phyloP scores from a whole-genome alignment of 2,113 vertebrate species.

The Tupaia tana region DNA sequence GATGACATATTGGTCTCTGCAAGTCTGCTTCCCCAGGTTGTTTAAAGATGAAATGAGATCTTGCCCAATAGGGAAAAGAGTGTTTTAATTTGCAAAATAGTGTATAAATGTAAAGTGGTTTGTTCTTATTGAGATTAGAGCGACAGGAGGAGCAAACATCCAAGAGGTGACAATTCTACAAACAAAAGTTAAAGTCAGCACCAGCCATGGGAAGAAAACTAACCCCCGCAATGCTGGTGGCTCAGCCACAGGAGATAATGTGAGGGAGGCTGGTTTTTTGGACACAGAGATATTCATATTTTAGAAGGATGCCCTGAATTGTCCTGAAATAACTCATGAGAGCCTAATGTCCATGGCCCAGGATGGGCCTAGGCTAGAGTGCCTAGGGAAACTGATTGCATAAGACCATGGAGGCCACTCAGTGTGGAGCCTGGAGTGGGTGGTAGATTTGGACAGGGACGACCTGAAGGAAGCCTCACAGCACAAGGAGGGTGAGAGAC shows the following conservation, averaged over 20 bases:
- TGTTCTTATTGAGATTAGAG: not conserved
- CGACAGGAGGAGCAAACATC: not conserved
- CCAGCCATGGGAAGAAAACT: not conserved
- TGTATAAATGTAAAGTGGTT: not conserved
- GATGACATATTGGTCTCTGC: not conserved
- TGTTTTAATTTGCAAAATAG: not conserved
- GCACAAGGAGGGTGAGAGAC: not conserved
- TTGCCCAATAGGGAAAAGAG: not conserved
- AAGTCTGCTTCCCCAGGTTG: not conserved
- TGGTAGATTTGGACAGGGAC: not conserved
- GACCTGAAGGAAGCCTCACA: not conserved
- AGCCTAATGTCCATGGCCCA: not conserved
- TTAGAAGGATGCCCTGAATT: not conserved
- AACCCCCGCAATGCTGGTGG: rapidly evolving
- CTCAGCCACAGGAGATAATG: not conserved
- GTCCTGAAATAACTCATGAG: not conserved
- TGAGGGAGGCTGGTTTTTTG: not conserved
- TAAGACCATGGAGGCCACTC: not conserved
- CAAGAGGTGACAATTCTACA: not conserved
- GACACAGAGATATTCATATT: not conserved
- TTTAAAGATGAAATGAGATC: slow-evolving; percentile 30
- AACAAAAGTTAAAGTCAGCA: not conserved
- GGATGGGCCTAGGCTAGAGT: too few species aligned
- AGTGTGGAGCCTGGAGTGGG: not conserved
- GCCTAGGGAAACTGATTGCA: not conserved